phyloP scores from a whole-genome alignment of 2,797 vertebrate species.

The Sarcoramphus papa region DNA sequence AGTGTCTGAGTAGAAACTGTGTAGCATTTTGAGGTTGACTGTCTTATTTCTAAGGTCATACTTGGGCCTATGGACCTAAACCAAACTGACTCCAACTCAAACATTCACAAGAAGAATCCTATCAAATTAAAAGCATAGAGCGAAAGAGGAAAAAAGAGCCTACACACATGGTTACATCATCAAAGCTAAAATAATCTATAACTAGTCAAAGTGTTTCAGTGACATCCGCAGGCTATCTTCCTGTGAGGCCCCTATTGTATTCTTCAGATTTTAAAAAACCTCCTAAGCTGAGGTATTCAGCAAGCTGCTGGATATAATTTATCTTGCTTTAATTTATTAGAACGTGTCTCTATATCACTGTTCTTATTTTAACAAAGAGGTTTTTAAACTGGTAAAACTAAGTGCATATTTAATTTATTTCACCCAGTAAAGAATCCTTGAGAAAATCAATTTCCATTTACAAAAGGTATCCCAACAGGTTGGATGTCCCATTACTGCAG shows the following conservation, averaged over 20 bases:
- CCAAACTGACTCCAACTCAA: not conserved
- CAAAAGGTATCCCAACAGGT: conserved; percentile 27
- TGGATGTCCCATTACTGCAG: not conserved
- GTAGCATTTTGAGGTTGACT: not conserved
- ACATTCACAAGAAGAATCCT: not conserved
- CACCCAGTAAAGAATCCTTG: conserved; percentile 33
- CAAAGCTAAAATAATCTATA: conserved; percentile 2
- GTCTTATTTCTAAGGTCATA: conserved; percentile 16
- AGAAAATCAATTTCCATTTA: conserved; percentile 73
- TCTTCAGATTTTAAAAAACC: not conserved
- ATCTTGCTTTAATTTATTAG: conserved; percentile 61
- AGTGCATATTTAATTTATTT: conserved; percentile 73
- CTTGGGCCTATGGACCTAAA: conserved; percentile 3
- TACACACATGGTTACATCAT: not conserved
- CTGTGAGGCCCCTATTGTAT: not conserved
- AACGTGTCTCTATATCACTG: not conserved
- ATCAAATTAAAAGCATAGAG: conserved; percentile 45
- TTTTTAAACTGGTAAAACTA: conserved; percentile 66
- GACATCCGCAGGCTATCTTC: not conserved
- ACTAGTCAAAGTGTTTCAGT: conserved; percentile 5
- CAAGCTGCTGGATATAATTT: conserved; percentile 32
- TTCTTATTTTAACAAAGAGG: conserved; percentile 64
- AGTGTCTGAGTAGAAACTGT: not conserved
- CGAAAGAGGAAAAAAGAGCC: not conserved
- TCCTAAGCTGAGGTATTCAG: not conserved